Conservation (phyloP, 2,888 invertebrate species). For the Parelbella ahira region DNA sequence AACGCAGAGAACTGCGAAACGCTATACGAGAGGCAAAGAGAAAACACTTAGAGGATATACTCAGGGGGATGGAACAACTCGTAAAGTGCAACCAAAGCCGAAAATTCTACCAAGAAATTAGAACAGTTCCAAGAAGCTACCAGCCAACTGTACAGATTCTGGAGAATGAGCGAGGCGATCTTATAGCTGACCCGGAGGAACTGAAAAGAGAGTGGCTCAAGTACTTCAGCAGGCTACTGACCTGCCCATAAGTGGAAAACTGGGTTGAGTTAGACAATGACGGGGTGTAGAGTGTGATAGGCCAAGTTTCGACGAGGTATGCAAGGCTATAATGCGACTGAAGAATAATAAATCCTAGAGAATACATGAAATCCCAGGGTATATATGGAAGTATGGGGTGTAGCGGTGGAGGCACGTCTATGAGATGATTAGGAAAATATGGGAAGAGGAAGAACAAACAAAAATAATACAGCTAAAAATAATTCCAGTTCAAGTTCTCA, state of each 20-base stretch:
- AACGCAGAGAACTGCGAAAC: neutral
- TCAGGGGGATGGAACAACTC: neutral
- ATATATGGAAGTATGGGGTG: slow-evolving; percentile 1
- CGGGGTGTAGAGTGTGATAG: too few species aligned
- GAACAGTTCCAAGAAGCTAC: neutral
- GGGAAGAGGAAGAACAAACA: too few species aligned
- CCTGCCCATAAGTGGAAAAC: too few species aligned
- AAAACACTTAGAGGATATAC: neutral
- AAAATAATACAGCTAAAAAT: too few species aligned
- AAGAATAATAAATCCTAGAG: neutral
- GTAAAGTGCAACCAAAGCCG: neutral
- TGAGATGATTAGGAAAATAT: too few species aligned
- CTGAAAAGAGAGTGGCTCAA: neutral
- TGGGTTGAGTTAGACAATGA: too few species aligned
- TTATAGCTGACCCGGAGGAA: neutral
- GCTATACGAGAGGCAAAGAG: neutral
- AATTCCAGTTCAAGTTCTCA: too few species aligned
- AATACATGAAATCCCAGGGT: neutral
- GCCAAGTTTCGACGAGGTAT: neutral
- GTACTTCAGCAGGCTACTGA: neutral
- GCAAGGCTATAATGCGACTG: neutral
- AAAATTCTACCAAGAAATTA: neutral
- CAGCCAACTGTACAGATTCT: neutral
- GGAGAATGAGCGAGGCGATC: neutral
- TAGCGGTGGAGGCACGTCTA: too few species aligned